Evolutionary conservation across 1,140 invertebrate species (phyloP).

Genomic region (Pseudomyrmex flavicornis): DNA sequence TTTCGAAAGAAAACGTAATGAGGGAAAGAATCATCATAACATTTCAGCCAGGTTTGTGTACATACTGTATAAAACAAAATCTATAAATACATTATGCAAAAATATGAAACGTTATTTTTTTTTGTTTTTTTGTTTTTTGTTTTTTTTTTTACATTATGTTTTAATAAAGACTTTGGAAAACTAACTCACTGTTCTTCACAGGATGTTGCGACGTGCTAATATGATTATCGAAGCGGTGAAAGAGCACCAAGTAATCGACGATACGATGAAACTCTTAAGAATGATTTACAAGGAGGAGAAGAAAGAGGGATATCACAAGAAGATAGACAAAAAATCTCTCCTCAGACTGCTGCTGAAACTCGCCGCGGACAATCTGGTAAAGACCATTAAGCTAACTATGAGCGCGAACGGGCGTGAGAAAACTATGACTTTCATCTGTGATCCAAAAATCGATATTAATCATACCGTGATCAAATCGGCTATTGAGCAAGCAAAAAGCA

Average conservation of each 20-base stretch:
- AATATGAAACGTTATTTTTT: slow-evolving; percentile 7
- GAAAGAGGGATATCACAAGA: slow-evolving; percentile 86
- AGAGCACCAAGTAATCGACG: slow-evolving; percentile 86
- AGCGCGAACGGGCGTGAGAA: slow-evolving; percentile 84
- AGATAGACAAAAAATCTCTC: slow-evolving; percentile 88
- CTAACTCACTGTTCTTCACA: slow-evolving; percentile 2
- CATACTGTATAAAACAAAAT: background rate
- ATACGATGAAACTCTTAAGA: slow-evolving; percentile 86
- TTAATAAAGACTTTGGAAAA: background rate
- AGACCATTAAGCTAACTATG: slow-evolving; percentile 86
- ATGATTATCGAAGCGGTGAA: slow-evolving; percentile 87
- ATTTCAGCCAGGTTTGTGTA: slow-evolving; percentile 80
- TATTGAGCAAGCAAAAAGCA: slow-evolving; percentile 88
- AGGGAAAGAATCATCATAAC: slow-evolving; percentile 71
- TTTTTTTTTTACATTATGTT: slow-evolving; percentile 8
- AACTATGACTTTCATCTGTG: slow-evolving; percentile 86
- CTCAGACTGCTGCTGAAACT: slow-evolving; percentile 86
- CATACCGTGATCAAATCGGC: slow-evolving; percentile 86
- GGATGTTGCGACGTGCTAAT: slow-evolving; percentile 86
- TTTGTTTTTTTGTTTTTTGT: background rate
- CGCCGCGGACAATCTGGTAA: slow-evolving; percentile 86
- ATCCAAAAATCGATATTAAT: slow-evolving; percentile 85
- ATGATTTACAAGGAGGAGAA: slow-evolving; percentile 86
- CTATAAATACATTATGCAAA: background rate
- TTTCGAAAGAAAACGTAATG: slow-evolving; percentile 70